Evolutionary conservation across 2,888 invertebrate species (phyloP).

Genomic region (Melinaea marsaeus): DNA sequence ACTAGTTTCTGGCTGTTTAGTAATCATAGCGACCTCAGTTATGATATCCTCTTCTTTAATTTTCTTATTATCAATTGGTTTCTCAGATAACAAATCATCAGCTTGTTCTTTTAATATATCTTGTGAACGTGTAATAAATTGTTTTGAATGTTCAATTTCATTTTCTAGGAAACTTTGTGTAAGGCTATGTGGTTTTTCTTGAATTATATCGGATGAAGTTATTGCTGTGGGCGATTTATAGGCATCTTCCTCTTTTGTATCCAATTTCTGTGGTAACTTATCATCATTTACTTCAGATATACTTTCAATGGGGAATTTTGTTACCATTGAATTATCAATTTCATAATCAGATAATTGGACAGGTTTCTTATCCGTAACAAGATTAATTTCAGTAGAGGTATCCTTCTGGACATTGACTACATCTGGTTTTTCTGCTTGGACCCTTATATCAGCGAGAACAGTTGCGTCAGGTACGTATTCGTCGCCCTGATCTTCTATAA

Average conservation of each 20-base stretch:
- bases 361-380: background rate
- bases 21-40: background rate
- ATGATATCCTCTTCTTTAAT: background rate
- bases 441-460: background rate
- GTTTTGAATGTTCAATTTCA: background rate
- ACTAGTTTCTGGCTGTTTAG: background rate
- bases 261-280: background rate
- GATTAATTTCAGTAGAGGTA: background rate
- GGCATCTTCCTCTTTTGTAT: background rate
- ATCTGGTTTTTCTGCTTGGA: background rate
- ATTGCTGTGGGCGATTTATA: background rate
- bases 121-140: background rate
- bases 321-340: no score
- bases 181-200: background rate
- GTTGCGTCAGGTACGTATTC: slow-evolving; percentile 51
- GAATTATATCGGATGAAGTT: background rate
- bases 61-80: background rate
- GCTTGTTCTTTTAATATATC: background rate
- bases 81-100: background rate
- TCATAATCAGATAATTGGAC: no score
- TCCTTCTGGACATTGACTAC: background rate
- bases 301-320: no score
- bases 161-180: background rate
- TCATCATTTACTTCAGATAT: background rate
- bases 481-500: slow-evolving; percentile 79